Base-by-base conservation (phyloP, 2,113 vertebrate genomes). In the Tetraodon nigroviridis region DNA sequence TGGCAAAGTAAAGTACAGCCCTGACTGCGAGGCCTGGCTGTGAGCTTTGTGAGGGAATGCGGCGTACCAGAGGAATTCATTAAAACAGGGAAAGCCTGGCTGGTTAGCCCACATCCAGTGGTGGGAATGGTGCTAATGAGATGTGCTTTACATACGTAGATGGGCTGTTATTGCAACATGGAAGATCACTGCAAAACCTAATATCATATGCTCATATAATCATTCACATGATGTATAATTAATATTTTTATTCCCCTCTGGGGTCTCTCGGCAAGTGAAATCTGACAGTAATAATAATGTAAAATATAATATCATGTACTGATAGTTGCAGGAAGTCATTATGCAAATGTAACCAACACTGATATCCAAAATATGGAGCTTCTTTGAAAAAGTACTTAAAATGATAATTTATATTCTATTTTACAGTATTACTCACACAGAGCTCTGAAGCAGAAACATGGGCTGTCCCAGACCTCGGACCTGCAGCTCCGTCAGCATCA, bases 51-150 rank as follows among this genome's bases (percentile, higher is more conserved):
- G 60, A 74, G 51, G 70, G 67, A 64, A 75, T 51, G 69, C 37
- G 14, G 73, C 67, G 86, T 74, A 72, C 77, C 86, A 86, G 80
- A 85, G 86, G 83, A 84, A 76, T 82, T 81, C 81, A 86, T 89
- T 89, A 86, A 48, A 69, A 67, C 81, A 68, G 69, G 22, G 76
- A 80, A 69, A 49, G 64, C 64, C 82, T 76, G 79, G 81, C 76
- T 86, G 76, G 82, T 78, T 82, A 82, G 78, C 78, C 73, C 62
- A 64, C 69, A 76, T 84, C 79, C 79, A 82, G 83, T 83, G 73
- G 78, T 78, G 86, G 78, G 83, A 86, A 63, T 66, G 77, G 76
- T 57, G 57, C 79, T 87, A 87, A 89, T 80, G 86, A 87, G 86
- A 80, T 37, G 16, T 27, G 69, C 70, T 70, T 73, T 75, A 82